Evolutionary conservation across 1,140 invertebrate genomes (phyloP).

Genomic region (Drosophila pallidifrons): DNA sequence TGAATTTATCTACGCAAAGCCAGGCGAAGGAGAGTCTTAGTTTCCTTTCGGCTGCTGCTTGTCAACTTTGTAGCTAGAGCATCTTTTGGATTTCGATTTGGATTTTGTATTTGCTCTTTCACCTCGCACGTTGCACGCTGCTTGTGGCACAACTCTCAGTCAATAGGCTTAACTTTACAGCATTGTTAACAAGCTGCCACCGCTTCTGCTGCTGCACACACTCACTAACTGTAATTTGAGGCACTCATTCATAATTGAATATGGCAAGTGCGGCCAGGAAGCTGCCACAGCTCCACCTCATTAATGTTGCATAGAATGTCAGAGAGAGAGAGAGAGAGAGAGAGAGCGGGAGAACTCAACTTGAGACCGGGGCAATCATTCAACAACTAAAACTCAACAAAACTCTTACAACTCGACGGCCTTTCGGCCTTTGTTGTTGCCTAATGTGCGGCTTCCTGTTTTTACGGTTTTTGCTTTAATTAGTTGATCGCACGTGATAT

Average conservation of each 20-base stretch:
- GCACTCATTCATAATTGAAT: slow-evolving; percentile 79
- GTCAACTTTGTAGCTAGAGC: slow-evolving; percentile 1
- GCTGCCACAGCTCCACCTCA: slow-evolving; percentile 45
- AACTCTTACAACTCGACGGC: slow-evolving; percentile 1
- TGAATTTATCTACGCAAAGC: slow-evolving; percentile 76
- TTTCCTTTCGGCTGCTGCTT: not conserved
- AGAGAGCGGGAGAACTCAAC: slow-evolving; percentile 5
- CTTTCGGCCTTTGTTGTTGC: slow-evolving; percentile 55
- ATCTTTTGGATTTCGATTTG: slow-evolving; percentile 1
- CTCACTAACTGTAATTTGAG: slow-evolving; percentile 69
- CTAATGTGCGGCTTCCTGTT: slow-evolving; percentile 81
- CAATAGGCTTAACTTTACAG: slow-evolving; percentile 24
- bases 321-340: not conserved
- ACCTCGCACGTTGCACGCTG: slow-evolving; percentile 2
- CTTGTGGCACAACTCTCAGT: slow-evolving; percentile 9
- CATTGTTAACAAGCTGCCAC: slow-evolving; percentile 25
- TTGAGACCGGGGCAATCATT: slow-evolving; percentile 58
- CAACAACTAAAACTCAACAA: slow-evolving; percentile 66
- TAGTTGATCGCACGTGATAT: slow-evolving; percentile 82
- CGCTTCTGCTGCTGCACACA: not conserved
- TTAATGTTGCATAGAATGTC: slow-evolving; percentile 62
- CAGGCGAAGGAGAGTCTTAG: slow-evolving; percentile 44
- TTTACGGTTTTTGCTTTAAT: slow-evolving; percentile 78
- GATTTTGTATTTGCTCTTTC: slow-evolving; percentile 17
- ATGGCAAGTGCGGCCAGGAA: slow-evolving; percentile 56